Conservation (phyloP, 2,888 invertebrate species). For the Caenorhabditis imperialis region DNA sequence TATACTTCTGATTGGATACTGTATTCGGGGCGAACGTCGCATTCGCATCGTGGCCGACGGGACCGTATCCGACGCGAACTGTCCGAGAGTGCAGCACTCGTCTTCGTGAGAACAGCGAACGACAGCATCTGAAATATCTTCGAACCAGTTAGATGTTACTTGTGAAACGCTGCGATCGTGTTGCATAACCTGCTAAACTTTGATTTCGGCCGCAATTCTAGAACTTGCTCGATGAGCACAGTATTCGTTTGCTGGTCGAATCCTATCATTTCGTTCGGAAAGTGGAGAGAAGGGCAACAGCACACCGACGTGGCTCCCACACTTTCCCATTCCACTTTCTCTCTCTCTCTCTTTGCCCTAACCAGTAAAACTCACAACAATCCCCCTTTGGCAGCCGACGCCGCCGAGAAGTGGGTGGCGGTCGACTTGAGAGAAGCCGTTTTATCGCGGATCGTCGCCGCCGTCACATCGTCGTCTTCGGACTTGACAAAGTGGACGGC, state of each 20-base stretch:
- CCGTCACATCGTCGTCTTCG: constrained; percentile 30
- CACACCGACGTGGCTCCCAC: too few relatives aligned
- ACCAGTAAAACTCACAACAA: constrained; percentile 59
- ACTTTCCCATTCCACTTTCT: too few relatives aligned
- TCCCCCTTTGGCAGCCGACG: constrained; percentile 49
- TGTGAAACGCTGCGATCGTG: too few relatives aligned
- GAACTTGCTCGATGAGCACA: constrained; percentile 19
- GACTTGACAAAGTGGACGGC: constrained; percentile 41
- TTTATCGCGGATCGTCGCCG: constrained; percentile 49
- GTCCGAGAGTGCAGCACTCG: constrained; percentile 75
- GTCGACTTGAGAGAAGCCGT: constrained; percentile 61
- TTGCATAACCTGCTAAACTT: constrained; percentile 19
- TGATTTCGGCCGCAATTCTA: constrained; percentile 21
- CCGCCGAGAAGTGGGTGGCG: constrained; percentile 50
- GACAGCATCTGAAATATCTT: constrained; percentile 72
- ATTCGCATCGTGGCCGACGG: constrained; percentile 60
- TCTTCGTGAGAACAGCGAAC: constrained; percentile 72
- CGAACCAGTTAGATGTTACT: neutral
- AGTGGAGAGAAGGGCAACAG: neutral
- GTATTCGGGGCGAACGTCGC: constrained; percentile 84
- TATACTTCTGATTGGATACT: constrained; percentile 98
- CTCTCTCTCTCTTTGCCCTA: too few relatives aligned
- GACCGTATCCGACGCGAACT: constrained; percentile 76
- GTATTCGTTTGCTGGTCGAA: constrained; percentile 36
- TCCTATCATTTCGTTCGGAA: constrained; percentile 26